Evolutionary conservation across 1,140 invertebrate genomes (phyloP), one percentile per base, ranked within the genome.

Genomic region (Leptinotarsa undecemlineata): DNA sequence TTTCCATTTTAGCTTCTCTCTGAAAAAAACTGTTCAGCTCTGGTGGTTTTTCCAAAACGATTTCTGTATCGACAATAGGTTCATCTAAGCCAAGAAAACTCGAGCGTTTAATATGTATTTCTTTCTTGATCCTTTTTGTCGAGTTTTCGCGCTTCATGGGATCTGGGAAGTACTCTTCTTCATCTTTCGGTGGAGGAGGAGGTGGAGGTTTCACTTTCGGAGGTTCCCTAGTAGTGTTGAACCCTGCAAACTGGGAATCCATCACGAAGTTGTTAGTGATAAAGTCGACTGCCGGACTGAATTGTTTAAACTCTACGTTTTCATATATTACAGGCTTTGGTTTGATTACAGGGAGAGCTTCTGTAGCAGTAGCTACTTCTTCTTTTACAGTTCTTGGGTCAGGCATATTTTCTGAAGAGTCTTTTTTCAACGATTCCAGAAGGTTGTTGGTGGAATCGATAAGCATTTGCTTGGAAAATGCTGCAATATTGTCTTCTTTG

Each of bases 181-280:
- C 87, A 4, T 86, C 79, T 66, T 82, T 83, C 75, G 87, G 86
- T 48, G 89, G 87, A 0, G 94, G 93, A 20, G 93, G 93, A n/a
- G 94, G 94, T 17, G 94, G 94, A 63, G 94, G 94, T 84, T 95
- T 95, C 81, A 93, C 93, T 81, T 94, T 95, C 1, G 94, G 94
- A 4, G 94, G 94, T 83, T 94, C 91, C 68, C 87, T 89, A 72
- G 88, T 90, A 14, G 89, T 87, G 17, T 90, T 88, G 71, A 89
- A 83, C 77, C 89, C 73, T 63, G 86, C 85, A 78, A 78, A 80
- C 42, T 67, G 57, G 17, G 74, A 17, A 75, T 76, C 69, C 8
- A 80, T 68, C 48, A 79, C 19, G 77, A 79, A 81, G 33, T 82
- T 78, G 14, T 73, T 68, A 8, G 76, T 68, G 5, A 80, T 78